Conservation (phyloP, 2,113 vertebrate genomes). For the Corydoras maculifer region DNA sequence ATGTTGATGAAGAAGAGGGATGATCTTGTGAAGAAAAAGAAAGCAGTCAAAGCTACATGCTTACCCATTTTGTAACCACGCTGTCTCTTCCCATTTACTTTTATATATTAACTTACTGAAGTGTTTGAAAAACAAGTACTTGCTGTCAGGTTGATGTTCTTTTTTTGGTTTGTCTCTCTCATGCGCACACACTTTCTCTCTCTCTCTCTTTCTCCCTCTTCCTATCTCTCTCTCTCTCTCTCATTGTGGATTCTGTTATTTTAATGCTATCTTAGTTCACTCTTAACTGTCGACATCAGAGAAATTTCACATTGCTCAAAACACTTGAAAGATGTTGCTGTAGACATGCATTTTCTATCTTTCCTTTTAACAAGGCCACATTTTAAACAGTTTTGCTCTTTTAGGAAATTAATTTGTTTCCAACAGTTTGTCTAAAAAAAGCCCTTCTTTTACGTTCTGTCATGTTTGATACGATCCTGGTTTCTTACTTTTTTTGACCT, state of each 20-base stretch:
- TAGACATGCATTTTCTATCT: not conserved
- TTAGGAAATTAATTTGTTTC: not conserved
- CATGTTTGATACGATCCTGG: too few relatives aligned
- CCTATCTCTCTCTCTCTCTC: not conserved
- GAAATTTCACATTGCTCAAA: constrained; percentile 9
- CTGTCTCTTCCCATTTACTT: not conserved
- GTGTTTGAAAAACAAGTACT: not conserved
- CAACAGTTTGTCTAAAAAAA: not conserved
- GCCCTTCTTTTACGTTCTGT: too few relatives aligned
- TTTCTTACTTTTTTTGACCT: too few relatives aligned
- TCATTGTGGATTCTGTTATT: constrained; percentile 4
- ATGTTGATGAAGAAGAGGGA: constrained; percentile 16
- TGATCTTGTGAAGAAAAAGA: constrained; percentile 28
- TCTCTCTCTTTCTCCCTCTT: too few relatives aligned
- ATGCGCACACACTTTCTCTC: too few relatives aligned
- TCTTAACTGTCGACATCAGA: constrained; percentile 16
- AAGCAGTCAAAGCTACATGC: constrained; percentile 26
- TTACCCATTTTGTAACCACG: not conserved
- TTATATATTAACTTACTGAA: not conserved
- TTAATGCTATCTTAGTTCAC: constrained; percentile 5
- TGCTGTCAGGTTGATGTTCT: constrained; percentile 2
- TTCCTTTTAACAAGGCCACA: constrained; percentile 13
- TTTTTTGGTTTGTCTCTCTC: not conserved
- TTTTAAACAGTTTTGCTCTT: not conserved
- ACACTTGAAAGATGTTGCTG: not conserved